Base-by-base conservation (phyloP, 2,888 invertebrate species). In the Itoplectis maculator region DNA sequence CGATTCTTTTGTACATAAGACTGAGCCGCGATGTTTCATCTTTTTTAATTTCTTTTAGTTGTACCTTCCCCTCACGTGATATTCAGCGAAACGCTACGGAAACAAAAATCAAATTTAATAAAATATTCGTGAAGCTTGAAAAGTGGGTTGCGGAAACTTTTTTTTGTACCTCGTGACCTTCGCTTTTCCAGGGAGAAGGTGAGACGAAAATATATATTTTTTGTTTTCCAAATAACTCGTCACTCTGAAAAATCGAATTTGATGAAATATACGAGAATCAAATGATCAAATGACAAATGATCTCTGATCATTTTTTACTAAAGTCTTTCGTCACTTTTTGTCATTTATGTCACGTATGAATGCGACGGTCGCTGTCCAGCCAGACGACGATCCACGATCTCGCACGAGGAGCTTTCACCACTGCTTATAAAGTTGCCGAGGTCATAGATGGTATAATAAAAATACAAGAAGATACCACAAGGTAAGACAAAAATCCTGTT, bases 1-100 rank as follows among this genome's bases (percentile, higher is more conserved):
- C 20, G 23, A 61, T 78, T 51, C 23, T 78, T 82, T 42, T 88
- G 87, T 86, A 86, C 79, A 90, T 88, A 90, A 89, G 90, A 89
- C 89, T 89, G 89, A 89, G 75, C 66, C 74, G 68, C 83, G 68
- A 76, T 70, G 51, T 29, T 82, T 80, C 7, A 81, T 70, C 20
- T 73, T 37, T 59, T 72, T 9, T 49, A n/a, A 15, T 20, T 61
- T 66, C n/a, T 73, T 13, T 35, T 42, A 47, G n/a, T 29, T 29
- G 15, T 75, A 56, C 63, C 40, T 29, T n/a, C 37, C 47, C 18
- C 20, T 11, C 45, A 79, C 74, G 79, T 75, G 75, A 79, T 82
- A 79, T 69, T 66, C 79, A 79, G 74, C 74, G n/a, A 56, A 49
- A 56, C 35, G 29, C 45, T 54, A 35, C 11, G 47, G 9, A 40